Base-by-base conservation (phyloP, 2,113 vertebrate genomes). In the Ia io region DNA sequence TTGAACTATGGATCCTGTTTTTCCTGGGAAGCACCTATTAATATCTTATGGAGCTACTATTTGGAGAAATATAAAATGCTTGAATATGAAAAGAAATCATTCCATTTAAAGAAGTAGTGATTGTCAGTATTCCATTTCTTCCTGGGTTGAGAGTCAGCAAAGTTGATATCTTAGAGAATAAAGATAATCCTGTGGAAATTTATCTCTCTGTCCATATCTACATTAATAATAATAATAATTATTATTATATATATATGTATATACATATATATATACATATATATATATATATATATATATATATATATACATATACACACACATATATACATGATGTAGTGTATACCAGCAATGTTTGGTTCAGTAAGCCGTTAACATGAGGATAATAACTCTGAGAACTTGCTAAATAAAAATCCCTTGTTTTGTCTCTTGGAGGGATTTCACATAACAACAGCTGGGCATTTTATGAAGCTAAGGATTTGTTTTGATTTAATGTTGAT, bases 401-500 rank as follows among this genome's bases (percentile, higher is more conserved):
- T 94, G 83, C 95, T 96, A 86, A 88, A 63, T 91, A 93, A 96
- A 94, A 93, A 79, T 88, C 42, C 74, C 73, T 85, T 92, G 53
- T 49, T n/a, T 70, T 93, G 69, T 37, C 63, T 86, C 91, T 69
- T 93, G n/a, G 83, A 90, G 86, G n/a, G n/a, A 88, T 97, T 96
- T 96, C 92, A 84, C n/a, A 35, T 65, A 91, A 86, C 63, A 94
- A 56, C 53, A 94, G 89, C 83, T 91, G 76, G 71, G 47, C 42
- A 74, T 95, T 77, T 93, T 94, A 94, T 6, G 79, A 95, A 96
- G 83, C 53, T 30, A 51, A 85, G 82, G 56, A 90, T 95, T 96
- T 92, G 71, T 85, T 96, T 95, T 96, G 88, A 69, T 91, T 86
- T 85, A 63, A 59, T 79, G 93, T 84, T 96, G 89, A 85, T 89